phyloP scores from a whole-genome alignment of 2,113 vertebrate genomes.

The Paratilapia polleni region DNA sequence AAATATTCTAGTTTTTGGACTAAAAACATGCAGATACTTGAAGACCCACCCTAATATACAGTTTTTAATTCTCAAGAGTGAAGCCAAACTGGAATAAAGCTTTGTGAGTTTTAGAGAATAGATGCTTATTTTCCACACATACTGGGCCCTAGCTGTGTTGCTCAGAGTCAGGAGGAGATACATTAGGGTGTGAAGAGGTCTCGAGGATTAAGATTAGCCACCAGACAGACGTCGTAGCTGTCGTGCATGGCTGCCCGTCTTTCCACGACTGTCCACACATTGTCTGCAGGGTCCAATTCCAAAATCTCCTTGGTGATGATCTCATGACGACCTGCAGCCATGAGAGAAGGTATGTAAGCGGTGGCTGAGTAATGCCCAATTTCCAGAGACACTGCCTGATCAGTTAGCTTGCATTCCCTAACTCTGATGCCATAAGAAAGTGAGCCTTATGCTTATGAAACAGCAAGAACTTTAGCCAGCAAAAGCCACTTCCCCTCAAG shows the following conservation, averaged over 20 bases:
- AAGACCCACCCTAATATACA: not conserved
- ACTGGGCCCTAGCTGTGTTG: slow-evolving; percentile 2
- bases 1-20: not conserved
- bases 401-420: not conserved
- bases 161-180: slow-evolving; percentile 73
- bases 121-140: not conserved
- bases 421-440: not conserved
- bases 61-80: not conserved
- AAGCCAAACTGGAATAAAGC: not conserved
- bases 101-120: not conserved
- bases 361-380: slow-evolving; percentile 22
- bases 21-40: too few species aligned
- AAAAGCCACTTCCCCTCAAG: not conserved
- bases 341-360: slow-evolving; percentile 4
- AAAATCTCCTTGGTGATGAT: slow-evolving; percentile 92
- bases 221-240: slow-evolving; percentile 90
- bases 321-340: slow-evolving; percentile 87
- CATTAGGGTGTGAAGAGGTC: slow-evolving; percentile 84
- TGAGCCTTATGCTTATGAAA: not conserved
- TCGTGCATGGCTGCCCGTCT: slow-evolving; percentile 88
- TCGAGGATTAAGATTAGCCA: slow-evolving; percentile 89
- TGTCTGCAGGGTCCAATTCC: slow-evolving; percentile 88
- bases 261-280: slow-evolving; percentile 89
- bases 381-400: not conserved
- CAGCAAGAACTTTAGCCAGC: not conserved